Evolutionary conservation across 2,888 invertebrate genomes (phyloP).

Genomic region (Lottia scabra): DNA sequence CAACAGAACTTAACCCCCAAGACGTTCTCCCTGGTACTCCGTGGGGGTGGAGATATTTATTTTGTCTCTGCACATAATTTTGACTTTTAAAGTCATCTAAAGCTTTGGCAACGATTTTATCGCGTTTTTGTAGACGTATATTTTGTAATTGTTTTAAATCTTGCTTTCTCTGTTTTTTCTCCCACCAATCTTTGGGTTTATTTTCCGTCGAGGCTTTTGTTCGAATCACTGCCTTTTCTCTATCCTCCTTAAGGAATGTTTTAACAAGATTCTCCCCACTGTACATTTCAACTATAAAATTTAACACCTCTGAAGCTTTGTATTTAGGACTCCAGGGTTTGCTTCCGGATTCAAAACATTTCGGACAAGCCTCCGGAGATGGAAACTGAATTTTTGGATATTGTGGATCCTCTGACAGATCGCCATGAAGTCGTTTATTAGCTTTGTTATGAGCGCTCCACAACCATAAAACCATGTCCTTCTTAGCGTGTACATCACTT

Average conservation of each 20-base stretch:
- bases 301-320: slow-evolving; percentile 42
- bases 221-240: background rate
- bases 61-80: background rate
- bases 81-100: background rate
- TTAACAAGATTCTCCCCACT: slow-evolving; percentile 39
- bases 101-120: slow-evolving; percentile 8
- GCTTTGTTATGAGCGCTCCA: slow-evolving; percentile 93
- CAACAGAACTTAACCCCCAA: slow-evolving; percentile 50
- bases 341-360: slow-evolving; percentile 40
- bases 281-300: slow-evolving; percentile 52
- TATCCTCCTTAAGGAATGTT: slow-evolving; percentile 11
- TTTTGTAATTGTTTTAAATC: slow-evolving; percentile 48
- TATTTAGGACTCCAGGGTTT: slow-evolving; percentile 25
- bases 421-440: slow-evolving; percentile 87
- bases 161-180: slow-evolving; percentile 44
- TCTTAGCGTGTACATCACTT: slow-evolving; percentile 78
- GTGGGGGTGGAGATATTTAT: background rate
- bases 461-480: slow-evolving; percentile 88
- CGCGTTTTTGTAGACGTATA: slow-evolving; percentile 36
- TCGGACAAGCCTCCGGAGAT: slow-evolving; percentile 75
- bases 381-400: slow-evolving; percentile 94
- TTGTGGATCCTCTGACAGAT: slow-evolving; percentile 87
- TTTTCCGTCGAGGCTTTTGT: background rate
- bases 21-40: background rate
- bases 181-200: slow-evolving; percentile 57